Conservation (phyloP, 1,140 invertebrate species). For the Mya arenaria region DNA sequence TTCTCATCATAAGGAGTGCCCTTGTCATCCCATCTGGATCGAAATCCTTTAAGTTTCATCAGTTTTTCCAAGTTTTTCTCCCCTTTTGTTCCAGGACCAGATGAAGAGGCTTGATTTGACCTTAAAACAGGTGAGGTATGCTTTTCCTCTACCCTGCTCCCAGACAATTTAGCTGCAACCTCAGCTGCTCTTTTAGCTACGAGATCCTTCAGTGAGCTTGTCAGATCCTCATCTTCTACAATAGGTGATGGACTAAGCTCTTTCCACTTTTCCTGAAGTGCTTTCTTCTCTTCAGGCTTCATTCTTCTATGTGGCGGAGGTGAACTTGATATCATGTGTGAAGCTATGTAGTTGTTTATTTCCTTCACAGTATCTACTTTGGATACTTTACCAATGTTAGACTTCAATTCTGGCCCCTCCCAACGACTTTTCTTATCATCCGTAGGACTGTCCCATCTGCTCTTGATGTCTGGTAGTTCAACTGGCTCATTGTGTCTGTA, state of each 20-base stretch:
- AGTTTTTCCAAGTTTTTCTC: slow-evolving; percentile 6
- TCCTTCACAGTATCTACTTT: too few relatives aligned
- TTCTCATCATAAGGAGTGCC: too few relatives aligned
- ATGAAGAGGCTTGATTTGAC: too few relatives aligned
- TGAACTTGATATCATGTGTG: slow-evolving; percentile 31
- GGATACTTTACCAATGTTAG: neutral
- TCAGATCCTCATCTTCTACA: neutral
- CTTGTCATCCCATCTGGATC: slow-evolving; percentile 41
- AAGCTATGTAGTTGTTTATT: slow-evolving; percentile 2
- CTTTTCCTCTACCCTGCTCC: neutral
- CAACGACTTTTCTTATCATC: slow-evolving; percentile 34
- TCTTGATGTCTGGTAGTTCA: slow-evolving; percentile 5
- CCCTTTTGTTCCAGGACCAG: neutral
- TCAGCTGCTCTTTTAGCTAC: neutral
- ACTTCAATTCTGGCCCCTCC: neutral
- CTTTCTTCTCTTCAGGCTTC: slow-evolving; percentile 44
- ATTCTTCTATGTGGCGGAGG: slow-evolving; percentile 42
- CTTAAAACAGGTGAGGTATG: too few relatives aligned
- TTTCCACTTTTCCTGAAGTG: slow-evolving; percentile 37
- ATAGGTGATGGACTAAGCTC: neutral
- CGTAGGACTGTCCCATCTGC: slow-evolving; percentile 41
- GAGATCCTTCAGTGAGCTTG: neutral
- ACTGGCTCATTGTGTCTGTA: too few relatives aligned
- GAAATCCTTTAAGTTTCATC: slow-evolving; percentile 6
- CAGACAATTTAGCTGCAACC: slow-evolving; percentile 3